Base-by-base conservation (phyloP, 2,113 vertebrate genomes). In the Gymnarchus niloticus region DNA sequence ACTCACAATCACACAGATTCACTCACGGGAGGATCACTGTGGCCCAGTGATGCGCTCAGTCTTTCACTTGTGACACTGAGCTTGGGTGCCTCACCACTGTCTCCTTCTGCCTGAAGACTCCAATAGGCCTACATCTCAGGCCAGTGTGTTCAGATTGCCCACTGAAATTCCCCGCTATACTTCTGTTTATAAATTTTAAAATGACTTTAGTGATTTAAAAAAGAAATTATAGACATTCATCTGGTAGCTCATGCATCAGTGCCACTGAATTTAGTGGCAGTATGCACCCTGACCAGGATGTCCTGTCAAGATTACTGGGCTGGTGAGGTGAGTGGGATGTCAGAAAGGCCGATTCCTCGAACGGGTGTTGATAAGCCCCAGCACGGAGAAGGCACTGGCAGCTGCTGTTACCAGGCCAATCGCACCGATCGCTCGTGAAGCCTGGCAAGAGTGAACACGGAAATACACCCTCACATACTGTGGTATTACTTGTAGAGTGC, bases 311-410 rank as follows among this genome's bases (percentile, higher is more conserved):
- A n/a, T 2, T 12, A 12, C 59, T 5, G 28, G 61, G 28, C 65
- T 33, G 19, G 65, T 6, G 65, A 28, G 28, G 28, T 17, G 61
- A 28, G 61, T 0, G 61, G 65, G 33, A 33, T 78, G 0, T 94
- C 91, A 98, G 91, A 93, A 95, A 81, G 95, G 93, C 87, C 94
- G 94, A 90, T 95, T 93, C 89, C 95, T 94, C 90, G 94, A 94
- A 86, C 93, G 93, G 57, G 94, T 95, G 90, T 94, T 92, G 90
- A 97, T 94, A 85, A 97, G 91, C 88, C 96, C 94, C 89, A 97
- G 91, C 89, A 97, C 90, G 41, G 97, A 96, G 90, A 97, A 94
- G 85, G 92, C 94, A 88, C 95, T 93, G 0, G 95, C 95, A 2
- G 94, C 95, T 37, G 92, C 96, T 0, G 96, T 95, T 89, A 95